phyloP scores from a whole-genome alignment of 1,140 invertebrate genomes.

The Pogonomyrmex californicus region DNA sequence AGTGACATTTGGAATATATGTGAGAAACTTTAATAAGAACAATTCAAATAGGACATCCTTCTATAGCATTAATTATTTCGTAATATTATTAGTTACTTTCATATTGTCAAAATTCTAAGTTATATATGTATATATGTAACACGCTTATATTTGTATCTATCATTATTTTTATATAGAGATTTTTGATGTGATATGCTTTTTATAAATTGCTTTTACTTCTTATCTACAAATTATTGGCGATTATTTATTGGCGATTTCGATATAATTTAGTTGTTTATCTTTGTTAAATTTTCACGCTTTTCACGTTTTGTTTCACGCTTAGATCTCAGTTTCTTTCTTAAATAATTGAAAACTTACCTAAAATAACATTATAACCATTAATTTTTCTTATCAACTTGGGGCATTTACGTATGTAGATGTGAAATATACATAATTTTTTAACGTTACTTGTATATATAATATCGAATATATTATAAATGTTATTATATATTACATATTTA shows the following conservation, averaged over 20 bases:
- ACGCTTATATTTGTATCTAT: not conserved
- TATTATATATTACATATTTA: no score
- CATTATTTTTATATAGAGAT: not conserved
- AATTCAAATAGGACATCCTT: not conserved
- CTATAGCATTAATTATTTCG: not conserved
- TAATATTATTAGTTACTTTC: slow-evolving; percentile 1
- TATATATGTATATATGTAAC: not conserved
- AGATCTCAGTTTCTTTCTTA: no score
- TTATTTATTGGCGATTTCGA: not conserved
- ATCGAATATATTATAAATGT: no score
- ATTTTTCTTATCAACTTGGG: not conserved
- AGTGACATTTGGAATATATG: slow-evolving; percentile 65
- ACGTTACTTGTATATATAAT: no score
- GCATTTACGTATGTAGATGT: not conserved
- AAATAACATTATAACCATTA: not conserved
- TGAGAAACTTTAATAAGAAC: slow-evolving; percentile 35
- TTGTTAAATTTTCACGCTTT: no score
- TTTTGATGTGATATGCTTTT: not conserved
- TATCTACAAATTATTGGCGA: not conserved
- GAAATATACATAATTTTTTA: not conserved
- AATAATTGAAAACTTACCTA: not conserved
- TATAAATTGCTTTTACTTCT: not conserved
- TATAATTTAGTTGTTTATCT: not conserved
- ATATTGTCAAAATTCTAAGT: slow-evolving; percentile 22
- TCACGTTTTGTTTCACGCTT: no score